These are phyloP conservation scores for Lucinisca nassula DNA, from an alignment of 2,888 invertebrate genomes.

Conservation along the genomic window DNA sequence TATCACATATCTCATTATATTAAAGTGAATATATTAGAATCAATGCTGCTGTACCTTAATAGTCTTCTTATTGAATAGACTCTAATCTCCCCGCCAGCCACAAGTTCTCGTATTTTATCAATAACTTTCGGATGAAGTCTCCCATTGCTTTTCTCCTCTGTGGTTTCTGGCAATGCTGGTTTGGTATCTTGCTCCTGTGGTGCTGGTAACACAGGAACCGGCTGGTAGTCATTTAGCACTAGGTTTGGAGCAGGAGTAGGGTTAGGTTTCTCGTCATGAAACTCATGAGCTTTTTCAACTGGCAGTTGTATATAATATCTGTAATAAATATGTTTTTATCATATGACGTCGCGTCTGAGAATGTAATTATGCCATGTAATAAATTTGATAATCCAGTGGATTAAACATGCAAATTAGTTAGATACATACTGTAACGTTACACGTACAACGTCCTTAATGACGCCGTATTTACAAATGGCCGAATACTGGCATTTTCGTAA, in stretches of 20 bases:
- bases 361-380: too few relatives aligned
- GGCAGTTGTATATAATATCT: constrained; percentile 88
- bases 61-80: constrained; percentile 86
- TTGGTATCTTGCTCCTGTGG: constrained; percentile 15
- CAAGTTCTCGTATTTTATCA: constrained; percentile 85
- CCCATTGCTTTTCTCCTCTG: constrained; percentile 9
- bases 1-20: too few relatives aligned
- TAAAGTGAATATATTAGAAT: too few relatives aligned
- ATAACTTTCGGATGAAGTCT: constrained; percentile 85
- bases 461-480: too few relatives aligned
- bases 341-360: too few relatives aligned
- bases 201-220: not conserved
- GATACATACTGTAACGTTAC: too few relatives aligned
- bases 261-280: constrained; percentile 78
- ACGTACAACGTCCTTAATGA: too few relatives aligned
- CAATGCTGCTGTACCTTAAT: too few relatives aligned
- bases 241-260: not conserved
- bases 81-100: constrained; percentile 85
- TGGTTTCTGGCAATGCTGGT: constrained; percentile 15
- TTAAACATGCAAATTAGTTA: too few relatives aligned
- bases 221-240: not conserved
- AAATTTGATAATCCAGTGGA: too few relatives aligned
- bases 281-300: constrained; percentile 87
- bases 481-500: too few relatives aligned
- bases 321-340: constrained; percentile 15